Base-by-base conservation (phyloP, 2,888 invertebrate genomes). In the Thalpophila matura region DNA sequence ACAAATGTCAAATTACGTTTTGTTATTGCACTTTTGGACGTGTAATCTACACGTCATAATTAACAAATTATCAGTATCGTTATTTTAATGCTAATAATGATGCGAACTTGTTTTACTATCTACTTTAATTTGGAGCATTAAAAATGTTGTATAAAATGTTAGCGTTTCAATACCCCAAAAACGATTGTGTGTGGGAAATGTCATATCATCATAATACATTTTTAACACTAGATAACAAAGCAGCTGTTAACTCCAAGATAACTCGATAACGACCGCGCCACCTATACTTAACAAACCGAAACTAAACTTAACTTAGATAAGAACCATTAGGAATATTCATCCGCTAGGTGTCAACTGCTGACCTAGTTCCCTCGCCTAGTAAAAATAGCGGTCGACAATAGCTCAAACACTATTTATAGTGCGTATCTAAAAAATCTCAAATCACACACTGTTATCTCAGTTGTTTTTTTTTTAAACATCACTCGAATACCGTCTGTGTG, bases 351-450 rank as follows among this genome's bases (percentile, higher is more conserved):
- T 88, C 89, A 87, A 87, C 86, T 64, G 74, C 63, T 92, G 94
- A 94, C 94, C 94, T 87, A 94, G 81, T 91, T 94, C 85, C 90
- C 90, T 90, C 89, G 89, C 83, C 83, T 86, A 89, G 89, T 92
- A 93, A 94, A 94, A 95, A 94, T 94, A 95, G 93, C 92, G 85
- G 76, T 82, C 87, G 89, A 92, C 93, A 93, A 94, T 93, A 93
- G 93, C 94, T 95, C 94, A 87, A 91, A 87, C 87, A 90, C 94
- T 95, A 95, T 94, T 94, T 92, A 87, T 94, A 94, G 92, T 90
- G 86, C 88, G 87, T 91, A 92, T 93, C 89, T 79, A 89, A 83
- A 85, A 91, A 90, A 89, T 89, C 86, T 87, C 70, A 87, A 89
- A 87, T 80, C 86, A 89, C 84, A 87, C 85, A 81, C 64, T 76